Evolutionary conservation across 2,113 vertebrate species (phyloP), one percentile per base, ranked within the genome.

Genomic region (Hippocampus comes): DNA sequence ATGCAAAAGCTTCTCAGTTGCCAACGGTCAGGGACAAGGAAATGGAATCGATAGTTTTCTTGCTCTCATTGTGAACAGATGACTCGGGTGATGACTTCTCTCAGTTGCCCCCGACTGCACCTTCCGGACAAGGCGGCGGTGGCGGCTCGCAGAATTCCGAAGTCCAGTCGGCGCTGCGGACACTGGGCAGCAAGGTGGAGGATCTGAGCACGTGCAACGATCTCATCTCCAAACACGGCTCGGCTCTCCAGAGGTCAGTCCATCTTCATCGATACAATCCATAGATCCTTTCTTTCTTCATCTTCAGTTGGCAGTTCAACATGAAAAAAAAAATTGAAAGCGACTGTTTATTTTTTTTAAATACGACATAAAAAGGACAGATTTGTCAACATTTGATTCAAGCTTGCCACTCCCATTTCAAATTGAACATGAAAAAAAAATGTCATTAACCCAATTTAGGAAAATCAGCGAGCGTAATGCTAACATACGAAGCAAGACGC

Each of bases 141-240:
- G 80, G 78, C 2, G 76, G 78, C 0, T 91, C 96, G 66, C 96
- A 98, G 75, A 93, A 90, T 77, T 94, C 95, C 0, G 97, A 99
- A 81, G 93, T 98, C 65, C 97, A 99, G 93, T 95, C 90, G 60
- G 95, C 95, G 0, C 93, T 99, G 18, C 90, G 95, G 41, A 96
- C 94, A 0, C 88, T 98, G 1, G 94, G 94, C 76, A 96, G 95
- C 91, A 99, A 98, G n/a, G 95, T 99, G 78, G 96, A 99, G 78
- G 96, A 98, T 72, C 91, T 99, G 72, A 96, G 95, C 89, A 99
- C 97, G 0, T 99, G 97, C 89, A 98, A 98, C 0, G 97, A 99
- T 89, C 91, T 99, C 38, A 98, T 99, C 0, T 96, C 95, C 76
- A 98, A 98, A 91, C 97, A 99, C 0, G 97, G 97, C 87, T 95